Evolutionary conservation across 1,140 invertebrate genomes (phyloP), one percentile per base, ranked within the genome.

Genomic region (Aphidius gifuensis): DNA sequence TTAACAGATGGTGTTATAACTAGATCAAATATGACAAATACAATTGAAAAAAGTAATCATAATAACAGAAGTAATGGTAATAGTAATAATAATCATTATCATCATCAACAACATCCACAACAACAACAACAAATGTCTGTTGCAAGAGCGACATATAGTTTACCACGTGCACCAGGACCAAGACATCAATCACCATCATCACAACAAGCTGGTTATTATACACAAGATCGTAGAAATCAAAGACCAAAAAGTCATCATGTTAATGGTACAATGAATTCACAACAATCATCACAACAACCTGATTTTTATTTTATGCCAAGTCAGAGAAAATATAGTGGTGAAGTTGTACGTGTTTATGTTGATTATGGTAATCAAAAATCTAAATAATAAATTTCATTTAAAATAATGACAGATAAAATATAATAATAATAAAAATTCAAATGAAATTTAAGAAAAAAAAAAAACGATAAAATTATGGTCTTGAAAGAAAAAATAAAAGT

Each of bases 271-370:
- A 60, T 39, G 39, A 42, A 48, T 44, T 58, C 61, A 9, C 50
- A 59, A 44, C 69, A 71, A 60, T 69, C 58, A 60, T 43, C 53
- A 48, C 58, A 64, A 60, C 84, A 89, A 64, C 90, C 93, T 0
- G 93, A 96, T 78, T 96, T 96, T 78, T 96, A 96, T 78, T 96
- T 96, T 74, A 95, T 96, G 92, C 93, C 93, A 11, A 94, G 92
- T 42, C 93, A 96, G 71, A 80, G 93, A 55, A 94, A 95, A 76
- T 94, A 95, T 80, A 93, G 92, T 66, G 93, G 93, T 61, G 93
- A 95, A 82, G 89, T 93, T 1, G 92, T 96, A n/a, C 83, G 92
- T 65, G 93, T 95, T 5, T 94, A 92, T 76, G 93, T 95, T 2
- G 90, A 93, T 75, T 91, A 92, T 71, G 76, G 71, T 11, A 80